Evolutionary conservation across 2,113 vertebrate species (phyloP), one percentile per base, ranked within the genome.

Genomic region (Lota lota): DNA sequence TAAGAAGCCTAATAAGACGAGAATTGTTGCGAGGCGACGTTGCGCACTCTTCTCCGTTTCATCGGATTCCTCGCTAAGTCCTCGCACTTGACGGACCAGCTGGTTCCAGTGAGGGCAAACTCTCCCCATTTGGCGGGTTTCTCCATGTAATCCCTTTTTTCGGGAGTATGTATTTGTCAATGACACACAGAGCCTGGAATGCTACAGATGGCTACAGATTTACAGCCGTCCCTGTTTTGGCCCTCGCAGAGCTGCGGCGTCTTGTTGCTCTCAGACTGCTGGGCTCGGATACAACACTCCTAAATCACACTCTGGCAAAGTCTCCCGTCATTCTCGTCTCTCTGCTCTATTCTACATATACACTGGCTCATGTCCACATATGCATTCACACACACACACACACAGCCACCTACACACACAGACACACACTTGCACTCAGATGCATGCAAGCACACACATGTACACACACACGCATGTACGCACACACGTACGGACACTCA

Each of bases 171-270:
- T 77, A 81, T 88, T 89, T 85, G 87, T 86, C 88, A 88, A 80
- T 84, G 80, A 88, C 80, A 87, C 83, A 87, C 86, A 83, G 78
- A 83, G 86, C 87, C 76, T 73, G 87, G 83, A 86, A 84, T 70
- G 78, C 77, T 87, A 82, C 86, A 91, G 87, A 87, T 90, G 90
- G 88, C 81, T 71, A 60, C 81, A 87, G 87, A 90, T 90, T 90
- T 88, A 88, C 82, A 77, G 83, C 79, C 67, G 79, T 86, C 81
- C 79, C 80, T 47, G 7, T 54, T 82, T 85, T 88, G 87, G 86
- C 84, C 83, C 76, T 83, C 76, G 40, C 79, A 77, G 77, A 82
- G 84, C 82, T 79, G 67, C 72, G 74, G 80, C 84, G 83, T 85
- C 81, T 87, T 66, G 79, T 76, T 76, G 77, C 82, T 85, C 85